Evolutionary conservation across 2,888 invertebrate genomes (phyloP).

Genomic region (Carpatolechia fugitivella): DNA sequence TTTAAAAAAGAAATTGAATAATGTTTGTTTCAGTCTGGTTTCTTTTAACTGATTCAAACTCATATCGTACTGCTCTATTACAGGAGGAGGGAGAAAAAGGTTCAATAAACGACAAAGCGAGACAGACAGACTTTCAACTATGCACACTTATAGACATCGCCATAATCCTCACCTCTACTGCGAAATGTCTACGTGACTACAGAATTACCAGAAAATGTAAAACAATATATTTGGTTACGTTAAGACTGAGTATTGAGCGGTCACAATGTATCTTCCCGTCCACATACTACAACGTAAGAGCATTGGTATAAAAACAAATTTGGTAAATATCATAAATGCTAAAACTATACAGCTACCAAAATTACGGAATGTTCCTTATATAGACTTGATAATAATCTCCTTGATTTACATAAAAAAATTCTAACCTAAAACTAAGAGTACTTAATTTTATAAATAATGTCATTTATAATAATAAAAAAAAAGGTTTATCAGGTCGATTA

Average conservation of each 20-base stretch:
- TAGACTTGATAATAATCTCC: conserved; percentile 61
- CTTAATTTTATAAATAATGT: conserved; percentile 34
- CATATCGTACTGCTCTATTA: no score
- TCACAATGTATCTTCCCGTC: conserved; percentile 29
- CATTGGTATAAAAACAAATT: conserved; percentile 76
- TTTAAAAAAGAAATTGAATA: no score
- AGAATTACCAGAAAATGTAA: background rate
- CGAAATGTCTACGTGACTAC: background rate
- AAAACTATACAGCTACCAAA: conserved; percentile 65
- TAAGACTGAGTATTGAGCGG: conserved; percentile 39
- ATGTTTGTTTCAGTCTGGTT: no score
- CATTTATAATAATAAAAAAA: conserved; percentile 25
- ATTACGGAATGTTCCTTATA: conserved; percentile 56
- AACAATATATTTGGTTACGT: conserved; percentile 31
- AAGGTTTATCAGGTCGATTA: conserved; percentile 54
- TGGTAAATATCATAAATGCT: conserved; percentile 71
- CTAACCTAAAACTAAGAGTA: conserved; percentile 29
- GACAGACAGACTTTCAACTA: background rate
- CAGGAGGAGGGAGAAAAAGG: no score
- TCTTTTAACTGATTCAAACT: no score
- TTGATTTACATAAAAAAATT: conserved; percentile 36
- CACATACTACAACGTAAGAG: conserved; percentile 60
- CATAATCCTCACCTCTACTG: background rate
- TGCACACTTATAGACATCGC: no score
- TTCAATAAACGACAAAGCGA: no score